Conservation (phyloP, 2,888 invertebrate genomes). For the Cantharis lateralis region DNA sequence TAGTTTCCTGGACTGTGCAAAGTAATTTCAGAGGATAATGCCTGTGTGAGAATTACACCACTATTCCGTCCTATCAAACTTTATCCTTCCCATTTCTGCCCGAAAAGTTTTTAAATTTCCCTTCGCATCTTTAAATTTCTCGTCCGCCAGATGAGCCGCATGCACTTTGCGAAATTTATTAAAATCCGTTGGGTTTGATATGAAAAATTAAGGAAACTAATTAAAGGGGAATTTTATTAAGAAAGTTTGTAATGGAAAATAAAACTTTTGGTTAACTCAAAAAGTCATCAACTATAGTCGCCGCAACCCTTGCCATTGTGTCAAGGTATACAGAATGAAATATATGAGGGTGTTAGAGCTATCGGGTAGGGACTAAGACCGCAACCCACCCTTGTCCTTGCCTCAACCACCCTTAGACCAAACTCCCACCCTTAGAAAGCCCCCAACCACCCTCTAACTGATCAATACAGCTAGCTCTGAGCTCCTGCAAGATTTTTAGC, state of each 20-base stretch:
- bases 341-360: constrained; percentile 49
- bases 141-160: background rate
- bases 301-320: constrained; percentile 23
- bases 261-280: constrained; percentile 13
- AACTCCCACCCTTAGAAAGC: constrained; percentile 40
- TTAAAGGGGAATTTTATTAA: background rate
- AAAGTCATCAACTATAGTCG: constrained; percentile 14
- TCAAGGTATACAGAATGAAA: constrained; percentile 41
- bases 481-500: constrained; percentile 59
- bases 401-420: constrained; percentile 55
- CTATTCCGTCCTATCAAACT: constrained; percentile 41
- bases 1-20: constrained; percentile 49
- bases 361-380: constrained; percentile 55
- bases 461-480: constrained; percentile 57
- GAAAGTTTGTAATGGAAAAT: background rate
- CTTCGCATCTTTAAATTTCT: background rate
- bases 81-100: constrained; percentile 31
- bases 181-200: too few species aligned
- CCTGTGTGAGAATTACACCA: constrained; percentile 50
- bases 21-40: constrained; percentile 52
- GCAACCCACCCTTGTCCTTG: constrained; percentile 57
- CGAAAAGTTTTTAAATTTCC: constrained; percentile 15
- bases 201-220: background rate
- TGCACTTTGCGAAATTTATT: background rate
- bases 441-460: constrained; percentile 47